Evolutionary conservation across 2,797 vertebrate species (phyloP).

Genomic region (Ptychadena robeensis): DNA sequence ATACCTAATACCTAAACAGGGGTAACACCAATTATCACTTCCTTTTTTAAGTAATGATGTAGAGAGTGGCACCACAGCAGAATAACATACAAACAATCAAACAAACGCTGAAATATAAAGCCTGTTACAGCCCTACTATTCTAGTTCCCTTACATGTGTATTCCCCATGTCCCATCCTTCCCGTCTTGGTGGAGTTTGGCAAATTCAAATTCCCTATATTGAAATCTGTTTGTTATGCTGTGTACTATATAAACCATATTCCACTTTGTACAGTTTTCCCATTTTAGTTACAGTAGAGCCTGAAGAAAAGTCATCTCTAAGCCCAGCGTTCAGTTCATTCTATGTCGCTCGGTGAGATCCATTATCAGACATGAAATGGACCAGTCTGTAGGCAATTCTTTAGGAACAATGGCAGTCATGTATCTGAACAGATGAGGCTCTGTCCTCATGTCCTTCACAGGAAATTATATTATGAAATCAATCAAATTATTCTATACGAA

Average conservation of each 20-base stretch:
- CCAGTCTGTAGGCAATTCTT: constrained; percentile 29
- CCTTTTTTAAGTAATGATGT: no score
- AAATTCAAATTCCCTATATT: no score
- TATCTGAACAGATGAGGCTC: constrained; percentile 18
- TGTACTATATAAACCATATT: neutral
- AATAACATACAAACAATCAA: no score
- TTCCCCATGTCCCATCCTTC: no score
- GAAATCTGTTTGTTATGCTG: neutral
- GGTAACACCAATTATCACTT: no score
- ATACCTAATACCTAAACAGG: no score
- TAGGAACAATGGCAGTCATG: neutral
- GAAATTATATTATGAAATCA: constrained; percentile 14
- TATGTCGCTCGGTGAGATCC: neutral
- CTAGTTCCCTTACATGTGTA: no score
- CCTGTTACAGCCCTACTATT: no score
- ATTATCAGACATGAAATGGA: constrained; percentile 4
- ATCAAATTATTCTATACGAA: neutral
- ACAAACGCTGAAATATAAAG: no score
- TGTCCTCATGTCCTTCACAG: constrained; percentile 18
- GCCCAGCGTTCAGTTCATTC: constrained; percentile 1
- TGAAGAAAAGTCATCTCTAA: constrained; percentile 28
- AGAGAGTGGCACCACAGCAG: no score
- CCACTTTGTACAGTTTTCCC: neutral
- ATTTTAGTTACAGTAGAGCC: constrained; percentile 1
- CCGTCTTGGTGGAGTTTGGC: no score